Evolutionary conservation across 2,797 vertebrate species (phyloP), one percentile per base, ranked within the genome.

Genomic region (Schizothorax lantsangensis): DNA sequence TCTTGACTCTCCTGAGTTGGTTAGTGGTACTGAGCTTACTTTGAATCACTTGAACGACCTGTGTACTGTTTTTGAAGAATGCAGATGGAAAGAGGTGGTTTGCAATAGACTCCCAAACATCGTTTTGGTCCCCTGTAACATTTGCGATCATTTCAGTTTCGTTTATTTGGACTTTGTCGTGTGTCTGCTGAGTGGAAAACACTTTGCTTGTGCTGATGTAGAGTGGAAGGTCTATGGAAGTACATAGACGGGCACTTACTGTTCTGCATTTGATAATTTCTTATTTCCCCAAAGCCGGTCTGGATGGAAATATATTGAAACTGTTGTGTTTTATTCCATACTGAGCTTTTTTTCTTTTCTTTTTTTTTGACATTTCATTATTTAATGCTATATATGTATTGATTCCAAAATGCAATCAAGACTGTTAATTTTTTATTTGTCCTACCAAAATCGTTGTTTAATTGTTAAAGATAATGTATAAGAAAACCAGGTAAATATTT

Each of bases 401-500:
- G 92, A 95, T 94, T 96, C 95, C 95, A 94, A 95, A 95, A 96
- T 96, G 95, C 95, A 96, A 96, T 96, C 95, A 95, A 96, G 95
- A 96, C 96, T 96, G 96, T 96, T 96, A 94, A 96, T 96, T 96
- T 43, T 96, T 92, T 96, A 95, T 95, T 94, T 96, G 95, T 96
- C 95, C 95, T 95, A 96, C 95, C 95, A 95, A 96, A 96, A 95
- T 96, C 91, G 89, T 94, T 94, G 90, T 95, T 95, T 92, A 94
- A 95, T 95, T 95, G 93, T 94, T 95, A 93, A 95, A 93, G 90
- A 92, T 95, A 91, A 95, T 95, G 95, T 95, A 93, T 95, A 92
- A 93, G 93, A 95, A 26, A 95, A 93, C 93, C 95, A 95, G 95
- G 94, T 95, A 92, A 93, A 93, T 94, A 92, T 94, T 90, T 94